Base-by-base conservation (phyloP, 2,113 vertebrate genomes). In the Pseudopodoces humilis region DNA sequence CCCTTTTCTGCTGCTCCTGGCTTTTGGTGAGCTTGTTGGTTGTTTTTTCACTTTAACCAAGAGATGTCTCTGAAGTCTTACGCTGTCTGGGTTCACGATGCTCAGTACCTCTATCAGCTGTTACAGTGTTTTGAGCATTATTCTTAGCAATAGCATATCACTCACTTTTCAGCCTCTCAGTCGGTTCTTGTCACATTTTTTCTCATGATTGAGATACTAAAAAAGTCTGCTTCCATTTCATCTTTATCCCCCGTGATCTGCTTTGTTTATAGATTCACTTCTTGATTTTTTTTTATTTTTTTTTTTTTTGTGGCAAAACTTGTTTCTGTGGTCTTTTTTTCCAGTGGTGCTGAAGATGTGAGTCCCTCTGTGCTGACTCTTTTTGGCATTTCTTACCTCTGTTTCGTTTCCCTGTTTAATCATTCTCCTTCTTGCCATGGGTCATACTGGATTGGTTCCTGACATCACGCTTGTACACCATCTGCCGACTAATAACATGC, bases 141-240 rank as follows among this genome's bases (percentile, higher is more conserved):
- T 95, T 95, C 94, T 92, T 95, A 88, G 90, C 92, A 94, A 59
- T 83, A 86, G 85, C 84, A 65, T 94, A 94, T 96, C 94, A 96
- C 92, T 95, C 90, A 90, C 90, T 96, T 90, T 88, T 93, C 88
- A 83, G 78, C 1, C 0, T 88, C 79, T 88, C 95, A 93, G 92
- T 92, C 92, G 91, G 88, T 69, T 86, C 88, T 83, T 96, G 95
- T 94, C 82, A 96, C 68, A 81, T 96, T 96, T 90, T 89, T 92
- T 67, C 59, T 39, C 43, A 72, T 63, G 80, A 95, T 69, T 92
- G 90, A 97, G 92, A 96, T 31, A 97, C 83, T 93, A 92, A 92
- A 93, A 93, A 85, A 86, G 71, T 77, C 83, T 92, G 55, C 64
- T 93, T 95, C 88, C 59, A 86, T 93, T 95, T 96, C 47, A 75